phyloP scores from a whole-genome alignment of 2,888 invertebrate genomes.

The Icerya purchasi region DNA sequence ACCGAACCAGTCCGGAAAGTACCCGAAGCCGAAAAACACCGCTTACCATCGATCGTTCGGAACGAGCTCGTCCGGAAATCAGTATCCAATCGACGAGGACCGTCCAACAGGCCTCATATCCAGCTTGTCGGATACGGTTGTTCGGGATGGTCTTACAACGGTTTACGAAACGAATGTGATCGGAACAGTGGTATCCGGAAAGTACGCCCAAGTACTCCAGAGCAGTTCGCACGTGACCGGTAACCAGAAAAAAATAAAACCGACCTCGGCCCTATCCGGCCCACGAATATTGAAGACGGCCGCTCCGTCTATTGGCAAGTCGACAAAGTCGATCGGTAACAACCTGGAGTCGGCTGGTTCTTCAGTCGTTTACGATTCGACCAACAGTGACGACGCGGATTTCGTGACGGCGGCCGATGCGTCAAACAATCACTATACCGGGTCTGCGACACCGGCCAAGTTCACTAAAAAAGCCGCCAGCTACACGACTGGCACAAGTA shows the following conservation, averaged over 20 bases:
- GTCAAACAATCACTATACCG: conserved; percentile 13
- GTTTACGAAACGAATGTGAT: conserved; percentile 76
- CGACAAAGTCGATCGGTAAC: conserved; percentile 28
- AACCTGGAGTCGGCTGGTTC: conserved; percentile 40
- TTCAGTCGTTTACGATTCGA: conserved; percentile 34
- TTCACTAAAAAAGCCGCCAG: conserved; percentile 26
- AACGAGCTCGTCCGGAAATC: conserved; percentile 22
- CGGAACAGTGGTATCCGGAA: conserved; percentile 66
- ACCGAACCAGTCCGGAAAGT: conserved; percentile 20
- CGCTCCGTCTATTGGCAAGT: conserved; percentile 36
- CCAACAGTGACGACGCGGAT: background rate
- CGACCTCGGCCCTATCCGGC: conserved; percentile 37
- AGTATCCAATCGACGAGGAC: conserved; percentile 20
- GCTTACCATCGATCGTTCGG: conserved; percentile 6
- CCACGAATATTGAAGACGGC: conserved; percentile 44
- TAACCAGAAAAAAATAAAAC: conserved; percentile 28
- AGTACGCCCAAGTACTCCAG: conserved; percentile 64
- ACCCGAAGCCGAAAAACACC: conserved; percentile 9
- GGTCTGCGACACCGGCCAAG: conserved; percentile 26
- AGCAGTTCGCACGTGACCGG: conserved; percentile 48
- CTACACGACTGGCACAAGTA: background rate
- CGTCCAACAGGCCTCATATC: conserved; percentile 36
- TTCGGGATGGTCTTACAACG: conserved; percentile 61
- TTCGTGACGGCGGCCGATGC: conserved; percentile 30
- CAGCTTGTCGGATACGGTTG: conserved; percentile 60